Conservation (phyloP, 53 echinoderm and acorn worm genomes). For the Zoroaster sp. region DNA sequence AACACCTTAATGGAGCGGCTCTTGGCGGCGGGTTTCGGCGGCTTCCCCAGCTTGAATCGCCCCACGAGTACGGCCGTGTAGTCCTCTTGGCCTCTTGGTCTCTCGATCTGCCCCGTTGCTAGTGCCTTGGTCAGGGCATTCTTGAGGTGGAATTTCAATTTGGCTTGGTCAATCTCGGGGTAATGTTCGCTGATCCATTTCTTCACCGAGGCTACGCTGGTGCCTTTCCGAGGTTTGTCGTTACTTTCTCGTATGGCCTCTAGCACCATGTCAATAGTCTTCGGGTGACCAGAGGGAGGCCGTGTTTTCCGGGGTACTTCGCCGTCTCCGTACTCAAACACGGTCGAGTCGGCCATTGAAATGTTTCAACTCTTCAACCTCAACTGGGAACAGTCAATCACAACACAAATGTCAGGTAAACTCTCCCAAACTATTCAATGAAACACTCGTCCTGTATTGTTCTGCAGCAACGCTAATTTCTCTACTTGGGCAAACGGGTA, state of each 20-base stretch:
- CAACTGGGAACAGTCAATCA: not conserved
- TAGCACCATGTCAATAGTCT: conserved; percentile 62
- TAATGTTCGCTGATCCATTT: conserved; percentile 65
- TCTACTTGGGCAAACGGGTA: no score
- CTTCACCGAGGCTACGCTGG: conserved; percentile 65
- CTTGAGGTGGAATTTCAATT: conserved; percentile 41
- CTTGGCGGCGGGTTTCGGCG: conserved; percentile 56
- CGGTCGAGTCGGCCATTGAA: conserved; percentile 39
- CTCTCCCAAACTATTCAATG: no score
- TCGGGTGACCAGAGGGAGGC: conserved; percentile 25
- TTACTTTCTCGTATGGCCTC: conserved; percentile 43
- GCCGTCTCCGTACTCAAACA: not conserved
- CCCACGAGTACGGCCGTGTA: conserved; percentile 26
- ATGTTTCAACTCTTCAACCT: not conserved
- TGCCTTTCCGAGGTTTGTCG: conserved; percentile 61
- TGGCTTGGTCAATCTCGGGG: conserved; percentile 24
- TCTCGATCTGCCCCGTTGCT: conserved; percentile 32
- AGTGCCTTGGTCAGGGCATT: conserved; percentile 56
- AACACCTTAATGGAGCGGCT: not conserved
- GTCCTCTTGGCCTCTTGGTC: conserved; percentile 45
- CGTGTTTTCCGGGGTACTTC: not conserved
- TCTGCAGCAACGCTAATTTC: not conserved
- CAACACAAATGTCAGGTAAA: not conserved
- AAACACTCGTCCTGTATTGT: not conserved
- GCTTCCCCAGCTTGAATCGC: conserved; percentile 65